Evolutionary conservation across 2,888 invertebrate species (phyloP).

Genomic region (Luffia ferchaultella): DNA sequence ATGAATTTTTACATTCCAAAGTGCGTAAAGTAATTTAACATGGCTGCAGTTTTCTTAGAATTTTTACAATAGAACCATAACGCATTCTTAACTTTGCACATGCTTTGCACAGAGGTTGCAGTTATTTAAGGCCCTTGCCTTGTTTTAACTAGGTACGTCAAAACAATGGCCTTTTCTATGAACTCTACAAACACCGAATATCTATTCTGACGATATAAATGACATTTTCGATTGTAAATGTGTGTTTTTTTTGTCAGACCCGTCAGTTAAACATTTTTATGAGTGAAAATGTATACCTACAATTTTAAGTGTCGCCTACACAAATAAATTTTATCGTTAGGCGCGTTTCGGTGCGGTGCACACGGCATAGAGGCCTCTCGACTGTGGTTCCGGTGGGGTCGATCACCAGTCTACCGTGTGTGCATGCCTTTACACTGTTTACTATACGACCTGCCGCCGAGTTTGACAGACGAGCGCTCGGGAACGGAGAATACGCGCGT

Average conservation of each 20-base stretch:
- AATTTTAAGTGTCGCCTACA: neutral
- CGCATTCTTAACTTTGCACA: too few species aligned
- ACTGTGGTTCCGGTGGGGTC: slow-evolving; percentile 67
- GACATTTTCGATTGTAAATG: neutral
- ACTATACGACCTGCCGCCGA: neutral
- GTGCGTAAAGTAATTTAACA: too few species aligned
- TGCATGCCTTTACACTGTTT: slow-evolving; percentile 30
- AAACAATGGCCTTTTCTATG: slow-evolving; percentile 27
- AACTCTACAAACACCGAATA: slow-evolving; percentile 44
- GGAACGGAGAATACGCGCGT: slow-evolving; percentile 25
- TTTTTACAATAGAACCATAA: too few species aligned
- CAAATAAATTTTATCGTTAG: slow-evolving; percentile 12
- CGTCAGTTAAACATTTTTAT: neutral
- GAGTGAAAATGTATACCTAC: neutral
- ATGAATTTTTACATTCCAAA: too few species aligned
- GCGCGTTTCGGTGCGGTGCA: slow-evolving; percentile 59
- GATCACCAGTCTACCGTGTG: slow-evolving; percentile 48
- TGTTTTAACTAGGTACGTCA: too few species aligned
- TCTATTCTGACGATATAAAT: neutral
- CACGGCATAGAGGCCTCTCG: slow-evolving; percentile 53
- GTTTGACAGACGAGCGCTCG: slow-evolving; percentile 21
- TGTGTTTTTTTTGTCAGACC: neutral
- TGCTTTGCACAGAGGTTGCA: too few species aligned
- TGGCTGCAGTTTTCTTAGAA: too few species aligned
- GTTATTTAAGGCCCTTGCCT: too few species aligned